phyloP scores from a whole-genome alignment of 2,113 vertebrate genomes.

The Tachycineta bicolor region DNA sequence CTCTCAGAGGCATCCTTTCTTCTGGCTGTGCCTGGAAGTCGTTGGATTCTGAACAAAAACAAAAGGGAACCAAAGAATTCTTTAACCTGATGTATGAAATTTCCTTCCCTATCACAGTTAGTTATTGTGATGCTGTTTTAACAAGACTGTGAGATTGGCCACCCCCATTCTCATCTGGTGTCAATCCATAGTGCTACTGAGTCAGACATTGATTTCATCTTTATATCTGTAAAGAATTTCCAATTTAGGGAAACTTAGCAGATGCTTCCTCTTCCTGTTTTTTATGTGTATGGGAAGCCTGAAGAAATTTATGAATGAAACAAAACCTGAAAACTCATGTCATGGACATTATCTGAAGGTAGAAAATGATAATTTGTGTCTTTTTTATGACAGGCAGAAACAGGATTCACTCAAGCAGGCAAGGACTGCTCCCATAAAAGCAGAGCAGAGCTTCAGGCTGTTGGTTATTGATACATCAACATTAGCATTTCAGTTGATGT shows the following conservation, averaged over 20 bases:
- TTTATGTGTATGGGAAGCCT: not conserved
- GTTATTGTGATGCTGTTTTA: not conserved
- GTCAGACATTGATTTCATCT: not conserved
- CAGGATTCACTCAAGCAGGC: not conserved
- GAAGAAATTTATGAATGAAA: conserved; percentile 7
- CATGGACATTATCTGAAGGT: not conserved
- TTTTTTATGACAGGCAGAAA: not conserved
- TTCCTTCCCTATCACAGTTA: not conserved
- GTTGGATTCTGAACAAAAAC: not conserved
- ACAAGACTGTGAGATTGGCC: not conserved
- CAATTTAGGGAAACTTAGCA: not conserved
- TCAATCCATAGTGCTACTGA: not conserved
- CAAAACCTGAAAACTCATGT: not conserved
- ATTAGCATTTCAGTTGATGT: not conserved
- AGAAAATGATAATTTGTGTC: not conserved
- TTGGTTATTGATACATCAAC: not conserved
- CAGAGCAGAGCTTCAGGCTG: not conserved
- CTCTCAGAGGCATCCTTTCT: not conserved
- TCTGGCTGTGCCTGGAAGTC: not conserved
- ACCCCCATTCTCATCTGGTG: not conserved
- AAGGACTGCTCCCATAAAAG: not conserved
- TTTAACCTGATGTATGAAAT: not conserved
- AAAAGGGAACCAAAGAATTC: not conserved
- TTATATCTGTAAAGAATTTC: not conserved
- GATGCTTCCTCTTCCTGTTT: not conserved